Base-by-base conservation (phyloP, 2,113 vertebrate species). In the Gallinago jamesoni region DNA sequence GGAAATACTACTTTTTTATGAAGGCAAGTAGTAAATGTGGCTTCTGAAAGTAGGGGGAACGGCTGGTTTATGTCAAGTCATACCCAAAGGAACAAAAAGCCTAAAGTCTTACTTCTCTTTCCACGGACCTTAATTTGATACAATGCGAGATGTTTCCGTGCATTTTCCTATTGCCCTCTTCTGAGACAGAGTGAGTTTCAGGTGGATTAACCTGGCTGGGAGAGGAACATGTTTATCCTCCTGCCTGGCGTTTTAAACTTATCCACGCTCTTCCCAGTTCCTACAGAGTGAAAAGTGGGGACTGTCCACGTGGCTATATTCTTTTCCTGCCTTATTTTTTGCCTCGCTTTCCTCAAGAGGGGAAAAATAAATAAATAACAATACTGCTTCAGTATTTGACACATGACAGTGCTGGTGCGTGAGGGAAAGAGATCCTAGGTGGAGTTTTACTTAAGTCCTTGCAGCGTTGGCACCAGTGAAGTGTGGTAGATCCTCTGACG, bases 111-210 rank as follows among this genome's bases (percentile, higher is more conserved):
- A 35, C 63, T 96, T 94, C 80, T 80, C 17, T 84, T 96, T 91
- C 87, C 78, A 57, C 12, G 52, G 75, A 67, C 48, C 23, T 76
- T 87, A 92, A 84, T 47, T 77, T 85, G 63, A 76, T 73, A 85
- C 37, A 75, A 80, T 1, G 22, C 55, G 53, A 76, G 53, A 73
- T 39, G n/a, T 90, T 94, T 89, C 64, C 57, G 69, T 95, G 95
- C 41, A 74, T 96, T 95, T 96, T 84, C 67, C 87, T 89, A 64
- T 77, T 83, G 69, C 82, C 47, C 75, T 88, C 67, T 87, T 93
- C 90, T 0, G 9, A 89, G 77, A 60, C 74, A 60, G 66, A 87
- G 56, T 3, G 23, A 82, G n/a, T 79, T 92, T 87, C 86, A 56
- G 33, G 12, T 91, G 86, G 82, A 15, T 78, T 63, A 92, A 94